Conservation (phyloP, 2,113 vertebrate genomes). For the Erythrocercus mccallii region DNA sequence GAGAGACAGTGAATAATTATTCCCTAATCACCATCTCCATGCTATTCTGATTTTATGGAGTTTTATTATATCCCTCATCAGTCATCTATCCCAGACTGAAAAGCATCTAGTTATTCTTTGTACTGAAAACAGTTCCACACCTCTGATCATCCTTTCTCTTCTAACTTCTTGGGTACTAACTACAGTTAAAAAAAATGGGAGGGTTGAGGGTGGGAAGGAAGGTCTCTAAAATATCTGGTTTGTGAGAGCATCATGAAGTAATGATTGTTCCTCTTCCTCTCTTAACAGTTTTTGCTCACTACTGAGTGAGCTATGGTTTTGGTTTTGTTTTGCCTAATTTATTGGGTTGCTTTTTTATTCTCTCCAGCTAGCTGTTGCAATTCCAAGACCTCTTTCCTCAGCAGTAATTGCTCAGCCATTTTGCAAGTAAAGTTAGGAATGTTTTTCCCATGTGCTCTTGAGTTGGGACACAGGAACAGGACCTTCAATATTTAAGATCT, state of each 20-base stretch:
- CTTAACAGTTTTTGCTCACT: background rate
- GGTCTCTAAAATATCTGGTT: background rate
- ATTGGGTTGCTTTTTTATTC: background rate
- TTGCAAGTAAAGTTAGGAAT: background rate
- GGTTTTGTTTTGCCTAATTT: background rate
- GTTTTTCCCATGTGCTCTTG: background rate
- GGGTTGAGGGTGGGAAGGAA: background rate
- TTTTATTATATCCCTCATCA: conserved; percentile 13
- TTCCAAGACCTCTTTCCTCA: background rate
- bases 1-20: conserved; percentile 31
- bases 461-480: background rate
- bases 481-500: background rate
- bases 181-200: background rate
- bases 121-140: background rate
- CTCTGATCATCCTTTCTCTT: background rate
- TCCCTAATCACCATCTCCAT: conserved; percentile 28
- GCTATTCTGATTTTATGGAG: conserved; percentile 38
- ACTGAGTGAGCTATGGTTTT: background rate
- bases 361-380: background rate
- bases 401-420: background rate
- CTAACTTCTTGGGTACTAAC: background rate
- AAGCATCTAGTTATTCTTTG: conserved; percentile 2
- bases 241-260: background rate
- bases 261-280: background rate
- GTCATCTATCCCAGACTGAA: conserved; percentile 13